Percentiles rank a stretch among this genome's conserved stretches.
phyloP scores from a whole-genome alignment of 2,888 invertebrate genomes.

The Nomada hirtipes region DNA sequence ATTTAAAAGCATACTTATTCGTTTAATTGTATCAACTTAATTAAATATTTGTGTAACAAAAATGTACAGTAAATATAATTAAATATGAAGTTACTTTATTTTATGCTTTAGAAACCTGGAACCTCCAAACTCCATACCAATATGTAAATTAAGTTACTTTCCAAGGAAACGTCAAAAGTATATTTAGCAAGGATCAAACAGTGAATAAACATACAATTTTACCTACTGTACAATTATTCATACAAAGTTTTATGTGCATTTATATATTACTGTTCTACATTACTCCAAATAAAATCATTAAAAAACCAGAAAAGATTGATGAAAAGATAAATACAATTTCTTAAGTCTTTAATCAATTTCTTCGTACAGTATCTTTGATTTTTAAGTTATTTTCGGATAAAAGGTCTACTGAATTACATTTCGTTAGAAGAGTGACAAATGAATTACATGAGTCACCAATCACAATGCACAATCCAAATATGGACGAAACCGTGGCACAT shows the following conservation, averaged over 20 bases:
- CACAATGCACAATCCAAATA: conserved; percentile 56
- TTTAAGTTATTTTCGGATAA: neutral
- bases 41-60: neutral
- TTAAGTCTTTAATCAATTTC: neutral
- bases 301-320: neutral
- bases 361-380: neutral
- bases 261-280: neutral
- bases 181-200: neutral
- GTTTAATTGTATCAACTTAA: neutral
- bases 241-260: neutral
- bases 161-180: neutral
- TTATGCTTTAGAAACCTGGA: neutral
- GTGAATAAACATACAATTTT: conserved; percentile 7
- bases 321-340: neutral
- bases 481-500: conserved; percentile 52
- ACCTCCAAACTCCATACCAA: neutral
- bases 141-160: conserved; percentile 7
- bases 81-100: neutral
- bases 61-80: neutral
- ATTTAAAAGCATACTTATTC: neutral
- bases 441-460: conserved; percentile 58
- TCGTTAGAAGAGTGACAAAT: conserved; percentile 21
- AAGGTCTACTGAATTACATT: conserved; percentile 21
- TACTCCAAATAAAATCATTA: neutral
- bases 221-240: neutral